phyloP scores from a whole-genome alignment of 2,113 vertebrate genomes.

The Micronycteris hirsuta region DNA sequence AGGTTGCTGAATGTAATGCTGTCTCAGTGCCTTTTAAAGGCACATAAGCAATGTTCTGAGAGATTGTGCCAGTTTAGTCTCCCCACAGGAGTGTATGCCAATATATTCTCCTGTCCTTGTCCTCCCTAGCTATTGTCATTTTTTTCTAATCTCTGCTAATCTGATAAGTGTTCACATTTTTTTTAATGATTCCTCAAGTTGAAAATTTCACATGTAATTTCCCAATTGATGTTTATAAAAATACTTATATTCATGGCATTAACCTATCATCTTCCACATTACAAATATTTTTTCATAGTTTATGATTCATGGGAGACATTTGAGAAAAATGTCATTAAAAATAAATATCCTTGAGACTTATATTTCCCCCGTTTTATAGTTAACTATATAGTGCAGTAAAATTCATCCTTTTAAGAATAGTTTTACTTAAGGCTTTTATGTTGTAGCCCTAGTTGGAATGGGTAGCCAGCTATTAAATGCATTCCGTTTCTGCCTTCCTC shows the following conservation, averaged over 20 bases:
- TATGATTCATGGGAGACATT: slow-evolving; percentile 47
- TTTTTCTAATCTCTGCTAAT: slow-evolving; percentile 49
- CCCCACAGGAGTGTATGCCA: not conserved
- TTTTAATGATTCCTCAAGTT: not conserved
- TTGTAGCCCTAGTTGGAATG: slow-evolving; percentile 41
- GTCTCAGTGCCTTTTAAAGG: not conserved
- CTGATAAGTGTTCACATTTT: not conserved
- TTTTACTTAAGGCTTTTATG: slow-evolving; percentile 51
- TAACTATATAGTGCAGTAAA: slow-evolving; percentile 25
- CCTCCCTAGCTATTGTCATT: slow-evolving; percentile 18
- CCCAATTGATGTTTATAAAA: slow-evolving; percentile 52
- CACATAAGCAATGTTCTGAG: slow-evolving; percentile 21
- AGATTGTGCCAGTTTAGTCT: slow-evolving; percentile 27
- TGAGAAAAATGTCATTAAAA: slow-evolving; percentile 55
- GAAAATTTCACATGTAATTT: not conserved
- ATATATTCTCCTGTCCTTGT: not conserved
- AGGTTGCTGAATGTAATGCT: not conserved
- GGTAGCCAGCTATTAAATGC: slow-evolving; percentile 41
- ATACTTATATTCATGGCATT: slow-evolving; percentile 26
- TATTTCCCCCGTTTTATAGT: not conserved
- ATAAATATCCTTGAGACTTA: slow-evolving; percentile 48
- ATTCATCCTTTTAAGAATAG: slow-evolving; percentile 36
- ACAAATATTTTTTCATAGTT: slow-evolving; percentile 56
- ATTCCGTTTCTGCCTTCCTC: slow-evolving; percentile 41
- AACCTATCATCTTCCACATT: slow-evolving; percentile 45